Base-by-base conservation (phyloP, 2,888 invertebrate genomes). In the Melanchra persicariae region DNA sequence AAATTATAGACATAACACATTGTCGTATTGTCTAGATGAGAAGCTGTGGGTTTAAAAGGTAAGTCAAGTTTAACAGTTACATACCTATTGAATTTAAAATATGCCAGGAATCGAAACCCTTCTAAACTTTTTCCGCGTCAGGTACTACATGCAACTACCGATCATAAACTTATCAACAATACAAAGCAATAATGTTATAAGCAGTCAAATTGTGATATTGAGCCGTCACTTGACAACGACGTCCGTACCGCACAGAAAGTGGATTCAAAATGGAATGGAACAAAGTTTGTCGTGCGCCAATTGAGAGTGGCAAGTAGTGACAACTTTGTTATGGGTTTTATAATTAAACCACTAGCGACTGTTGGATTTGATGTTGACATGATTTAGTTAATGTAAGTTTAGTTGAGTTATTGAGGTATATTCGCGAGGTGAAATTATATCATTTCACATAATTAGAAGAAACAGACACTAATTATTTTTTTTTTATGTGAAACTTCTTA, bases 341-440 rank as follows among this genome's bases (percentile, higher is more conserved):
- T 78, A 84, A 88, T 87, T 85, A 85, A 85, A 85, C 77, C 24
- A 63, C 52, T 49, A 30, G 43, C 45, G 51, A 40, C 62, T 70
- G 51, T 58, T 60, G 47, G 62, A 54, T 65, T 47, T 63, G 58
- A 64, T 58, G 24, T 51, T 43, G 6, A 17, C 26, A n/a, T 71
- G 54, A 59, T 52, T 71, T 12, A 40, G 17, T 65, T 70, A 1
- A 52, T 26, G 51, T 49, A 17, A 49, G 62, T 62, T 66, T 49
- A 17, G 19, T 57, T 24, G 40, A 9, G 26, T 51, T 26, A 30
- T 58, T 49, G 15, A 26, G 24, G n/a, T 64, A n/a, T 17, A 43
- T 45, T 19, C 15, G 19, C 9, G 9, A 54, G 26, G 10, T 43
- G 15, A 26, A 43, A 34, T 30, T 60, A 10, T 47, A 59, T n/a